These are phyloP conservation scores for Polypedilum vanderplanki DNA, from an alignment of 1,140 invertebrate genomes.

Conservation along the genomic window DNA sequence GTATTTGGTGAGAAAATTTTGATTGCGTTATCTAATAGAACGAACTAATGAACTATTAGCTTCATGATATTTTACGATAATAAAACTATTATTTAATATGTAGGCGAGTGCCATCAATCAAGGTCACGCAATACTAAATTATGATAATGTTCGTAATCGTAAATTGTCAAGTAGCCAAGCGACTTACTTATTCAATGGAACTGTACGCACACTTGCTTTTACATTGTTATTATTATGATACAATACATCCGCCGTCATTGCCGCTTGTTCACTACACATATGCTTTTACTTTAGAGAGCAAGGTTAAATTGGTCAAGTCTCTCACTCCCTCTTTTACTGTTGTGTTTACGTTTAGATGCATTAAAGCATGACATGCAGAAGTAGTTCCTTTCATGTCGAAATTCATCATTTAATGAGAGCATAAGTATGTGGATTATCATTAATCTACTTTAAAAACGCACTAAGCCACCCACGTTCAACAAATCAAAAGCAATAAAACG, in stretches of 20 bases:
- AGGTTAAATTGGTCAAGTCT: background rate
- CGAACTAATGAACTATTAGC: too few species aligned
- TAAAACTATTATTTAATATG: too few species aligned
- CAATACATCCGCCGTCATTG: background rate
- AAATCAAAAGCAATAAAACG: background rate
- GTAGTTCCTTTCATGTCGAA: background rate
- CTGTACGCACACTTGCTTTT: background rate
- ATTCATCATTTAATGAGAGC: background rate
- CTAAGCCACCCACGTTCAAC: background rate
- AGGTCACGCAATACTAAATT: background rate
- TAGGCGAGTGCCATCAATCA: background rate
- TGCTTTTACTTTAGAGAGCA: background rate
- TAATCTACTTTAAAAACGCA: background rate
- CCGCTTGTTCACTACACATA: too few species aligned
- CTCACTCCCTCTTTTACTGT: background rate
- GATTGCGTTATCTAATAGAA: too few species aligned
- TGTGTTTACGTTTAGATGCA: background rate
- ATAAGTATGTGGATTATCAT: constrained; percentile 6
- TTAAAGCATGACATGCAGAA: background rate
- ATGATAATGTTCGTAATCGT: background rate
- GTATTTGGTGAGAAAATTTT: background rate
- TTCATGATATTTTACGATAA: too few species aligned
- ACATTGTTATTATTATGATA: background rate
- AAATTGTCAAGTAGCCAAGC: background rate
- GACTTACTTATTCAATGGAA: constrained; percentile 1